phyloP scores from a whole-genome alignment of 2,113 vertebrate species.

The Labeo rohita region DNA sequence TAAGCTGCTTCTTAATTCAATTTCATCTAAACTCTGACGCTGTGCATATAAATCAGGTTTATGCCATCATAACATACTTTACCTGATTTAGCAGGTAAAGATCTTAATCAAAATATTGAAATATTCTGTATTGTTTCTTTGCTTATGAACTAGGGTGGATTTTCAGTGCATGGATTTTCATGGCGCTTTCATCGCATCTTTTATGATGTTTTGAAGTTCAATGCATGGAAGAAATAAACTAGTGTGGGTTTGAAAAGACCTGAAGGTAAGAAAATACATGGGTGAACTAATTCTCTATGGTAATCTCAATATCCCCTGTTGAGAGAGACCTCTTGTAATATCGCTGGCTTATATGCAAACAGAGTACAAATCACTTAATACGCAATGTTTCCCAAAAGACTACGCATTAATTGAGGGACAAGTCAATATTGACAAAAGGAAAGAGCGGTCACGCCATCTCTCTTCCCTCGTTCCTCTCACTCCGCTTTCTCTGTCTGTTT shows the following conservation, averaged over 20 bases:
- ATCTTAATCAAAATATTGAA: neutral
- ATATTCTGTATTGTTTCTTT: neutral
- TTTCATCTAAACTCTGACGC: neutral
- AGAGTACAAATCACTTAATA: slow-evolving; percentile 20
- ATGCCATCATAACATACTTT: neutral
- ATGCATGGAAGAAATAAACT: neutral
- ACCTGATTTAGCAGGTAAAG: neutral
- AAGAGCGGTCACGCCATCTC: slow-evolving; percentile 30
- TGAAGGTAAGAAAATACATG: neutral
- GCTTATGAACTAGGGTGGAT: neutral
- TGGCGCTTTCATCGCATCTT: neutral
- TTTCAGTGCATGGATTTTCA: neutral
- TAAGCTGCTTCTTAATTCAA: neutral
- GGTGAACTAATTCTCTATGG: neutral
- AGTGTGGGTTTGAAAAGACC: neutral
- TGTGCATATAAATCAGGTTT: neutral
- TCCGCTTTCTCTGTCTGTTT: slow-evolving; percentile 4
- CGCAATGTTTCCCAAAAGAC: slow-evolving; percentile 34
- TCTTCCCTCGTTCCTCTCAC: slow-evolving; percentile 2
- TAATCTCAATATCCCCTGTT: slow-evolving; percentile 12
- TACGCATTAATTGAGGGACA: slow-evolving; percentile 35
- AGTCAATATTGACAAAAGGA: slow-evolving; percentile 52
- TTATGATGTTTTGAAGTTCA: neutral
- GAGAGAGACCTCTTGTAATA: slow-evolving; percentile 15
- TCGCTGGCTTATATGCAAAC: neutral